These are phyloP conservation scores for Alexandromys fortis DNA, from an alignment of 2,113 vertebrate genomes.

Conservation along the genomic window DNA sequence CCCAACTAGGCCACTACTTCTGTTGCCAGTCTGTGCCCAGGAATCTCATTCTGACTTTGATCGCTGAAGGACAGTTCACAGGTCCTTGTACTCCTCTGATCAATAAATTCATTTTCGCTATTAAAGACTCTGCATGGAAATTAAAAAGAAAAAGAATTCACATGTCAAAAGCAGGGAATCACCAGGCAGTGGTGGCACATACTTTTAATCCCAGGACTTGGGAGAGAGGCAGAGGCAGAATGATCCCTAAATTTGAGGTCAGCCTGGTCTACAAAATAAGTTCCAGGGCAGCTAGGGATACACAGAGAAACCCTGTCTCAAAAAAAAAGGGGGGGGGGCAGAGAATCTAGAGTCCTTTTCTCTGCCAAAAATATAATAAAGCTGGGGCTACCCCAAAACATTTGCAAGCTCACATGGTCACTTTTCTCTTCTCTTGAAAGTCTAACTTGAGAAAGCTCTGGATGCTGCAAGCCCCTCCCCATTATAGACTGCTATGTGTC, in stretches of 20 bases:
- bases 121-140: background rate
- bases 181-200: background rate
- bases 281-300: background rate
- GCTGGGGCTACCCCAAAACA: background rate
- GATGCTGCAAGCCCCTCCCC: background rate
- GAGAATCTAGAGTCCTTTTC: background rate
- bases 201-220: background rate
- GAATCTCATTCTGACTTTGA: background rate
- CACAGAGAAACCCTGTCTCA: background rate
- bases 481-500: background rate
- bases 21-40: background rate
- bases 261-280: background rate
- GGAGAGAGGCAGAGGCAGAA: background rate
- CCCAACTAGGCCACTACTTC: background rate
- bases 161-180: background rate
- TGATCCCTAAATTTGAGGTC: background rate
- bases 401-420: background rate
- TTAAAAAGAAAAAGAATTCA: background rate
- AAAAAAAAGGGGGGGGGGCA: too few species aligned
- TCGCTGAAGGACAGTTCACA: background rate
- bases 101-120: background rate
- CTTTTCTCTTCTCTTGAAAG: conserved; percentile 27
- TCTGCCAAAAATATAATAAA: background rate
- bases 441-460: background rate
- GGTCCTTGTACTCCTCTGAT: background rate